Evolutionary conservation across 2,888 invertebrate species (phyloP), one percentile per base, ranked within the genome.

Genomic region (Willowsia nigromaculata): DNA sequence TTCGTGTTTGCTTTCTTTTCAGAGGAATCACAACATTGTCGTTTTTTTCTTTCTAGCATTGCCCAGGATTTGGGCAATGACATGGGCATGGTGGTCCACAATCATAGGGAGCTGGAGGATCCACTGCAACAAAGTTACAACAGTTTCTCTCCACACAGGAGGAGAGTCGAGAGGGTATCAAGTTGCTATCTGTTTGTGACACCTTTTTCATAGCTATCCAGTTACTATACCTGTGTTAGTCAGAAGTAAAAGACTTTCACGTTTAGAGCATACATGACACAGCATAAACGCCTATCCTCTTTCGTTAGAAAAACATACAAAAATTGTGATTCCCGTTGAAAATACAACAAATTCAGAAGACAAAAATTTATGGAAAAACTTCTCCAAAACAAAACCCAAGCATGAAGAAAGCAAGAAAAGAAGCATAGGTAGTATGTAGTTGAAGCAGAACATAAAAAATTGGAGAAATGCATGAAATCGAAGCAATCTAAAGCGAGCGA

Each of bases 91-190:
- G 59, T 9, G 40, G 27, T 37, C 86, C 86, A 74, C 71, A 43
- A 30, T 87, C 82, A 47, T 47, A 82, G 3, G 86, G 86, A 15
- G 80, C 80, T 25, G 80, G 65, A 2, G 86, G 86, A 68, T 68
- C 68, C 1, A 81, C 89, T 7, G 81, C 81, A 15, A 89, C 85
- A 5, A 90, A 65, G 30, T 90, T 86, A 37, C 87, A 87, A 27
- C 81, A 50, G 11, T 50, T 22, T 43, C 88, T 90, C 18, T 87
- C 90, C n/a, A 91, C 90, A 25, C 84, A 50, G 3, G 90, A 88
- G 7, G 91, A 91, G 62, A 82, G 88, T 11, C 78, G 81, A 13
- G 91, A 91, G 22, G 87, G 81, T 18, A 90, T 78, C 18, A 91
- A 74, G 56, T 91, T 91, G 43, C 82, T 88, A 33, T 91, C 91